Base-by-base conservation (phyloP, 2,888 invertebrate genomes). In the Augochlorella aurata region DNA sequence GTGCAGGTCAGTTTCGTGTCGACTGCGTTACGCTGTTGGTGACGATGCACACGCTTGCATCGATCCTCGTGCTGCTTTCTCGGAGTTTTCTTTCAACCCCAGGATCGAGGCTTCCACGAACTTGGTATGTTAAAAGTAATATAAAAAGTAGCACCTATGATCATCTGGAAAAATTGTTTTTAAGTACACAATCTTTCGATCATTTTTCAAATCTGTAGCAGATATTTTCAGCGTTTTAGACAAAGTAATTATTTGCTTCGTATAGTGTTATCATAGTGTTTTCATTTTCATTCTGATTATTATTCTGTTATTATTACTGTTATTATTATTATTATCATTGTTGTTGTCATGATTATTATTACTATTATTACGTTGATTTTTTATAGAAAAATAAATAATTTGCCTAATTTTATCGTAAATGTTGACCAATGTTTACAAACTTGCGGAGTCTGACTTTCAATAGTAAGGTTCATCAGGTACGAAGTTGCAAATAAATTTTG, bases 1-100 rank as follows among this genome's bases (percentile, higher is more conserved):
- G 85, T 85, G 85, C 88, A 88, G 87, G 89, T 88, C 89, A 90
- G 86, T 87, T 88, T 88, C 77, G 75, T 85, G 77, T 79, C 89
- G 88, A 88, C 87, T 90, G 87, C 87, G 87, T 84, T 85, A 77
- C 74, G 76, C 73, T 68, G 63, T 81, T 74, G 81, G 78, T 79
- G 79, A 74, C 77, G 74, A 68, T 84, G 77, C 88, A 83, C 82
- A 77, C 75, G 82, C 18, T 18, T 50, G 18, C 58, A 2, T 29
- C 80, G 83, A 81, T 71, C 77, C 77, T 61, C 66, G 50, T 67
- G 76, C 73, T 50, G 66, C 67, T 24, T 63, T 54, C 50, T 45
- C 14, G 21, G n/a, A 49, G 44, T 21, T 47, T 47, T 9, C 12
- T 7, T 47, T 47, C 12, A n/a, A 24, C n/a, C 0, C n/a, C 21